Evolutionary conservation across 1,140 invertebrate genomes (phyloP).

Genomic region (Euglossa dilemma): DNA sequence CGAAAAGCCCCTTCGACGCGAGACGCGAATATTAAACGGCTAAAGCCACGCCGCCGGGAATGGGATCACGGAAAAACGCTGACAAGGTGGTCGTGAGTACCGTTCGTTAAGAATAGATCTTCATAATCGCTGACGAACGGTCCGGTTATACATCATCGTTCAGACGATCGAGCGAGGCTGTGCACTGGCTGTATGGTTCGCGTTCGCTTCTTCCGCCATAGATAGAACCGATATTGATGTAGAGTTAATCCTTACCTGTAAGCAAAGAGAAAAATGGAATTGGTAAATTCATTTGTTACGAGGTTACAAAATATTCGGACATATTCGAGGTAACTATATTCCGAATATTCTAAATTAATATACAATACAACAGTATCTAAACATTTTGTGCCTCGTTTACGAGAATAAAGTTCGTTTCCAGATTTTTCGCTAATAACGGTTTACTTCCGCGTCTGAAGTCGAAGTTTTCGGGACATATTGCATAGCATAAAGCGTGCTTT

Average conservation of each 20-base stretch:
- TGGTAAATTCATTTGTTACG: neutral
- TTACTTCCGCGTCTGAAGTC: no score
- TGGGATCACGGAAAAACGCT: conserved; percentile 48
- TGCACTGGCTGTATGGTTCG: neutral
- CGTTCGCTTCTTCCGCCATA: neutral
- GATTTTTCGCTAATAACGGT: no score
- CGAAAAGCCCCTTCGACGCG: neutral
- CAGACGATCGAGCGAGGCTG: conserved; percentile 23
- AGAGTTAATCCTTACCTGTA: conserved; percentile 29
- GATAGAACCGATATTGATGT: neutral
- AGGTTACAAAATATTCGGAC: neutral
- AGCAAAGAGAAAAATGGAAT: conserved; percentile 20
- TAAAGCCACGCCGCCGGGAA: neutral
- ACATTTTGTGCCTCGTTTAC: no score
- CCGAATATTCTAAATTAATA: no score
- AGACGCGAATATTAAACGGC: conserved; percentile 6
- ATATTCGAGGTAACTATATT: no score
- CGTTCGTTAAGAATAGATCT: conserved; percentile 57
- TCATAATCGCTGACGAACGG: conserved; percentile 57
- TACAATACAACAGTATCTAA: no score
- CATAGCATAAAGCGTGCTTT: no score
- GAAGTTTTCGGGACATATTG: no score
- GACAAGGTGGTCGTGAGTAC: conserved; percentile 42
- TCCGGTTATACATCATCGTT: conserved; percentile 36
- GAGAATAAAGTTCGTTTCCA: no score